Conservation (phyloP, 1,140 invertebrate genomes). For the Drosophila chauvacae region DNA sequence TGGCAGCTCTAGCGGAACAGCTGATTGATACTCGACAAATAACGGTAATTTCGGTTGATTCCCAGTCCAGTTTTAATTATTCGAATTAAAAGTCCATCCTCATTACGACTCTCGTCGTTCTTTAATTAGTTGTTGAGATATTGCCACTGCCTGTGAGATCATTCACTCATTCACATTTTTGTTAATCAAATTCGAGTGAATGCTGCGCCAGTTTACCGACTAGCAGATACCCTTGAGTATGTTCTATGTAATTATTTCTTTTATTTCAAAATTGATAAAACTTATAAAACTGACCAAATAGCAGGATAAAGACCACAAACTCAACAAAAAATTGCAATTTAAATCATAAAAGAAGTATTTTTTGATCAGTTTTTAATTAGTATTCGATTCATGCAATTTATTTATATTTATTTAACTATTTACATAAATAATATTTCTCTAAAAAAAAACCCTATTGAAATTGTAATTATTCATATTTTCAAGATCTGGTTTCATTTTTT, state of each 20-base stretch:
- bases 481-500: neutral
- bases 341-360: too few relatives aligned
- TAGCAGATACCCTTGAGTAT: neutral
- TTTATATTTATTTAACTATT: too few relatives aligned
- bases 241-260: neutral
- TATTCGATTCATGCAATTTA: too few relatives aligned
- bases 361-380: too few relatives aligned
- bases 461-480: neutral
- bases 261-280: neutral
- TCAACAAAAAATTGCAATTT: too few relatives aligned
- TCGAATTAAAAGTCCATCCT: slow-evolving; percentile 8
- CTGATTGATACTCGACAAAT: neutral
- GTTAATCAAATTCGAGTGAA: neutral
- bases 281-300: too few relatives aligned
- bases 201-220: neutral
- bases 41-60: neutral
- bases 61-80: neutral
- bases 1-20: neutral
- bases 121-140: slow-evolving; percentile 13
- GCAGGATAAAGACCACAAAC: too few relatives aligned
- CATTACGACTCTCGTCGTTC: neutral
- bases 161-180: neutral
- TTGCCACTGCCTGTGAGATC: neutral
- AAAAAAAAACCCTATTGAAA: too few relatives aligned
- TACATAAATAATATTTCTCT: too few relatives aligned